Conservation (phyloP, 2,113 vertebrate genomes). For the Oryzias melastigma region DNA sequence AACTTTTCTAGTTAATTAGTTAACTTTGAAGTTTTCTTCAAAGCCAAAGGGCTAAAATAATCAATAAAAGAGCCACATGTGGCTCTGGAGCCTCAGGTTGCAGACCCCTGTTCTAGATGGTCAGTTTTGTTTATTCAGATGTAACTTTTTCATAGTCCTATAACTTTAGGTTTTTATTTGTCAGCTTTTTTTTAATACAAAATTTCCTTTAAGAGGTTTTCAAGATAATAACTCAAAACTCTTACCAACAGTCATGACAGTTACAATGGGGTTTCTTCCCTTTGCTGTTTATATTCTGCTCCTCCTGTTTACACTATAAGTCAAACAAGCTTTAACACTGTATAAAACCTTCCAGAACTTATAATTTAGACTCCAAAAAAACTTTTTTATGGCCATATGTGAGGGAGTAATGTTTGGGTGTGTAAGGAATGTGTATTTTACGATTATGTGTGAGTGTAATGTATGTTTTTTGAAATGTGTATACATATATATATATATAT, state of each 20-base stretch:
- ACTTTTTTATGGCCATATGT: not conserved
- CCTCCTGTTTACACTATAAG: not conserved
- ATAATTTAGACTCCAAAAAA: constrained; percentile 47
- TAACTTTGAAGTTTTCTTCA: too few relatives aligned
- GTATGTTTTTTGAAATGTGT: not conserved
- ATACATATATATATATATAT: constrained; percentile 16
- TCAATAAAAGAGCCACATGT: too few relatives aligned
- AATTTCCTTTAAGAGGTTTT: too few relatives aligned
- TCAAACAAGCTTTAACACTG: constrained; percentile 20
- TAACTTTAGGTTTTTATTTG: too few relatives aligned
- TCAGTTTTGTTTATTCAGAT: too few relatives aligned
- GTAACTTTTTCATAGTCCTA: too few relatives aligned
- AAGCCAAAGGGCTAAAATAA: too few relatives aligned
- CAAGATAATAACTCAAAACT: too few relatives aligned
- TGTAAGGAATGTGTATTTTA: constrained; percentile 19
- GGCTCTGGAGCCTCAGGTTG: too few relatives aligned
- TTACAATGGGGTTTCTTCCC: not conserved
- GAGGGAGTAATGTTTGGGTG: constrained; percentile 22
- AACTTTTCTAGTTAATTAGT: too few relatives aligned
- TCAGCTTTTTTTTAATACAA: too few relatives aligned
- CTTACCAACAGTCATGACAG: not conserved
- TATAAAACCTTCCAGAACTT: constrained; percentile 15
- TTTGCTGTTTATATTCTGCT: constrained; percentile 3
- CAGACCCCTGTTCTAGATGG: too few relatives aligned
- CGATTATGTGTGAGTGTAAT: not conserved